Conservation (phyloP, 2,113 vertebrate species). For the Bothrops jararaca region DNA sequence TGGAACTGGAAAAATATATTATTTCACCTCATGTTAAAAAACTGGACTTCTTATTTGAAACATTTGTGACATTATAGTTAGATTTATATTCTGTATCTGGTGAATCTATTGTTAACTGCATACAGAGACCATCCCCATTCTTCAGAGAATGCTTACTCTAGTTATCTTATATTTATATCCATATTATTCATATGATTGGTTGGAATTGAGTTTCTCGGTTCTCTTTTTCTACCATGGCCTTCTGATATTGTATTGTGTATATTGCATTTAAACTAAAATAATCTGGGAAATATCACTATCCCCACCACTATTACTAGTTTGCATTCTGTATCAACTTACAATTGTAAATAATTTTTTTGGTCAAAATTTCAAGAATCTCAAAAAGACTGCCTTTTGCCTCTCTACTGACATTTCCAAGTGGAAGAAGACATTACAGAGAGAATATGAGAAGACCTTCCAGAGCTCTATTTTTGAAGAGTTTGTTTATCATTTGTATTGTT, state of each 20-base stretch:
- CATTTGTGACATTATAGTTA: neutral
- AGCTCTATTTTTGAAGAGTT: neutral
- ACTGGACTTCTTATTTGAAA: constrained; percentile 25
- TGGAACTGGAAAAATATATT: constrained; percentile 16
- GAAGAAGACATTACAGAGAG: neutral
- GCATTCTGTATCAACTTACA: neutral
- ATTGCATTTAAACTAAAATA: neutral
- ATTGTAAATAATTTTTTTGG: neutral
- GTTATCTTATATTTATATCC: neutral
- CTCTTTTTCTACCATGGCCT: neutral
- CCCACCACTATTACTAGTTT: neutral
- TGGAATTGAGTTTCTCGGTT: neutral
- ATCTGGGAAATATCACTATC: neutral
- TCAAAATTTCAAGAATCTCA: neutral
- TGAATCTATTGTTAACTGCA: neutral
- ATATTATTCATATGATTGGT: neutral
- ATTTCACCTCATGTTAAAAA: neutral
- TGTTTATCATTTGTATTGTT: neutral
- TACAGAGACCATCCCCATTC: neutral
- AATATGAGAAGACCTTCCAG: neutral
- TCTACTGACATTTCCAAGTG: neutral
- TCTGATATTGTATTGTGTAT: neutral
- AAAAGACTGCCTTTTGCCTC: neutral
- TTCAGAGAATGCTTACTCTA: too few species aligned
- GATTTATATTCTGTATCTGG: neutral